Base-by-base conservation (phyloP, 2,888 invertebrate genomes). In the Bibio marci region DNA sequence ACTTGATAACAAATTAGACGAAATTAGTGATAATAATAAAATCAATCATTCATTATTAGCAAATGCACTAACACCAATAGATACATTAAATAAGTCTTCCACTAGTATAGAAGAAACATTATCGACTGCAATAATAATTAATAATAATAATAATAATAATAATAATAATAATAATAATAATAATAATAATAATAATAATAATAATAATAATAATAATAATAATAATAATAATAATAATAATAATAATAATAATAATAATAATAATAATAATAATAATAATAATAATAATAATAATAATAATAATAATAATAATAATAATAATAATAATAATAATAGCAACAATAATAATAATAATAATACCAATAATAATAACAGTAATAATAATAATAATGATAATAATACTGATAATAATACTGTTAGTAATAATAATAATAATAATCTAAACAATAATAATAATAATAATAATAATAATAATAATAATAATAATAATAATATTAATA, bases 161-260 rank as follows among this genome's bases (percentile, higher is more conserved):
- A 48, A 55, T 58, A 17, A 52, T 70, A 22, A 22, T 22, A 6
- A 6, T 22, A 22, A 8, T 22, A 22, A 22, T 22, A 6, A 8
- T 22, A 22, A 22, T 22, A 22, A 6, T 22, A 22, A 8, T 22
- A 22, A 22, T 22, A 22, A 22, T 22, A 8, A 22, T 52, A 67
- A 70, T 41, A n/a, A n/a, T n/a, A n/a, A n/a, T n/a, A n/a, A n/a
- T n/a, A n/a, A n/a, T n/a, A n/a, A n/a, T n/a, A n/a, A n/a, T n/a
- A n/a, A n/a, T n/a, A n/a, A n/a, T n/a, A n/a, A n/a, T n/a, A n/a
- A n/a, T n/a, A n/a, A n/a, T n/a, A n/a, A n/a, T n/a, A n/a, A n/a
- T n/a, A n/a, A n/a, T n/a, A n/a, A 70, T 71, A 53, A 66, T 73
- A 46, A 70, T 74, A 51, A 69, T 73, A 45, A 71, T 70, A 41